A percentile compares a stretch with the other conserved stretches of the same genome.
These are phyloP conservation scores for Semnornis frantzii DNA, from an alignment of 2,113 vertebrate genomes.

Conservation along the genomic window DNA sequence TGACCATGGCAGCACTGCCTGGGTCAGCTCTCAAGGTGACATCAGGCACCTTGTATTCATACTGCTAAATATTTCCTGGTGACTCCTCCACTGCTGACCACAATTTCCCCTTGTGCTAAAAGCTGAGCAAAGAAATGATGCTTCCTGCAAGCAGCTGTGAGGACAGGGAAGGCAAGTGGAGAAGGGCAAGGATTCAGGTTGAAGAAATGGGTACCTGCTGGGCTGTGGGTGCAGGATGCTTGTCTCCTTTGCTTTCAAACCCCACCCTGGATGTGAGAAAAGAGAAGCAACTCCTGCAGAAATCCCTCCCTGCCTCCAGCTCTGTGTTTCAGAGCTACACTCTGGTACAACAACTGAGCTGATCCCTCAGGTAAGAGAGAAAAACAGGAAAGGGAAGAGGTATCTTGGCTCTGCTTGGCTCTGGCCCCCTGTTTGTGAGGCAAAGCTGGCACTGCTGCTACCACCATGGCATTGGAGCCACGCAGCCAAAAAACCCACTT, in stretches of 20 bases:
- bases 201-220: background rate
- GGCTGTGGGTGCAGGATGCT: background rate
- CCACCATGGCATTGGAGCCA: background rate
- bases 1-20: rapidly evolving
- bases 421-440: background rate
- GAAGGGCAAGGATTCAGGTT: background rate
- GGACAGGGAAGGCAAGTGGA: background rate
- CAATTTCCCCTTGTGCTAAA: too few relatives aligned
- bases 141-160: background rate
- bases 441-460: background rate
- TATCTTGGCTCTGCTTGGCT: background rate
- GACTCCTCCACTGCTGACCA: background rate
- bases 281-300: background rate
- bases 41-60: background rate
- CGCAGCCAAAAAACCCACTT: background rate
- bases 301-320: background rate
- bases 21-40: background rate
- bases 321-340: background rate
- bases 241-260: too few relatives aligned
- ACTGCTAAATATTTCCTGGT: background rate
- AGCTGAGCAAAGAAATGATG: background rate
- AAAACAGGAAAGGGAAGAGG: background rate
- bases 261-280: background rate
- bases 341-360: background rate
- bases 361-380: background rate